Evolutionary conservation across 2,888 invertebrate species (phyloP), one percentile per base, ranked within the genome.

Genomic region (Prosopocoilus inquinatus): DNA sequence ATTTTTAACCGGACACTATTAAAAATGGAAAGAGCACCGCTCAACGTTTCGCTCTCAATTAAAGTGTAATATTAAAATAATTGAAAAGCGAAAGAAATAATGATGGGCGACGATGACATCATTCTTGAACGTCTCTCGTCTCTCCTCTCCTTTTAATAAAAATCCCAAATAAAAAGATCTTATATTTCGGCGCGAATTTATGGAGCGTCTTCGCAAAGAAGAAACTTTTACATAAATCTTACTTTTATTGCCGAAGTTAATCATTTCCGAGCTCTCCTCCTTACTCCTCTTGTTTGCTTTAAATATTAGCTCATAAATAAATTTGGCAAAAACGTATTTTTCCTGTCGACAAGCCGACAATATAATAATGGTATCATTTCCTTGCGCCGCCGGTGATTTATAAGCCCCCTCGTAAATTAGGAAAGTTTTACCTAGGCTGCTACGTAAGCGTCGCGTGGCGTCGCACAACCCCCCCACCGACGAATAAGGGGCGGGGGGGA

Each of bases 261-360:
- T 68, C 67, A 65, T 68, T 62, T 56, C 54, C 60, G 65, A 54
- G 50, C 58, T 53, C 58, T 53, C 57, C 57, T 52, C 58, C 58
- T 53, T 51, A 36, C 60, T 58, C 63, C 60, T 53, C 63, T 61
- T 68, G 70, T 71, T 67, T 67, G 64, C 70, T 65, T 70, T 68
- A 72, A 72, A 73, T 73, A 74, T 74, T 72, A 70, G 69, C 71
- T 70, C 72, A 73, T 74, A 74, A 73, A 74, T 73, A 74, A 72
- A 71, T 72, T 69, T 69, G 63, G 64, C 70, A 72, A 71, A 70
- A 73, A 70, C 70, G 70, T 70, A 70, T 71, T 67, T 68, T 66
- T 64, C 66, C 66, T 62, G 68, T 66, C 67, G 64, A 54, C 61
- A 59, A 65, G 58, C 60, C 68, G 71, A 70, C 73, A 73, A 73